Percentiles rank a stretch among this genome's conserved stretches.
phyloP scores from a whole-genome alignment of 1,140 invertebrate species.

The Cydia amplana region DNA sequence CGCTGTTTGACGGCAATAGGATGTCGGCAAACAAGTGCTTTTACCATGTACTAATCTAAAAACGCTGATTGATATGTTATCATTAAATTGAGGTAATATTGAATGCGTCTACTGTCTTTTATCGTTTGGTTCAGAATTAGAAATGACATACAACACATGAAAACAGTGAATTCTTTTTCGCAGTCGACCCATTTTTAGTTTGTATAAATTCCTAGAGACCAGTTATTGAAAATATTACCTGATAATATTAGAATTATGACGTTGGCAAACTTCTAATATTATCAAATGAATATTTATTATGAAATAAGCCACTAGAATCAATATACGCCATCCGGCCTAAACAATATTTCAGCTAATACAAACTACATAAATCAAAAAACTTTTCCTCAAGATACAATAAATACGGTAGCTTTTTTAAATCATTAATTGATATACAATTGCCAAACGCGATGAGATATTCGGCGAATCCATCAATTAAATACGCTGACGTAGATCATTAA shows the following conservation, averaged over 20 bases:
- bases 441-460: background rate
- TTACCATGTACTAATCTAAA: background rate
- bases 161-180: background rate
- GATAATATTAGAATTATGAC: background rate
- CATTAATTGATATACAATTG: background rate
- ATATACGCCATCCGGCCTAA: background rate
- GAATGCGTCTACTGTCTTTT: slow-evolving; percentile 16
- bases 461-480: slow-evolving; percentile 13
- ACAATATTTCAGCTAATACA: background rate
- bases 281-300: background rate
- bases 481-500: background rate
- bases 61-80: slow-evolving; percentile 29
- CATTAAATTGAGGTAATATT: slow-evolving; percentile 26
- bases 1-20: background rate
- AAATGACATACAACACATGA: background rate
- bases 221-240: background rate
- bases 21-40: background rate
- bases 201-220: background rate
- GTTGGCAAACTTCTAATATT: background rate
- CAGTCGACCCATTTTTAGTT: no score
- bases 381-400: background rate
- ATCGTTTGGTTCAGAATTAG: background rate
- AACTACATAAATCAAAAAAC: background rate
- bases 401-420: slow-evolving; percentile 12
- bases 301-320: background rate